Percentiles rank a stretch among this genome's conserved stretches.
Evolutionary conservation across 2,113 vertebrate genomes (phyloP).

Genomic region (Leptosomus discolor): DNA sequence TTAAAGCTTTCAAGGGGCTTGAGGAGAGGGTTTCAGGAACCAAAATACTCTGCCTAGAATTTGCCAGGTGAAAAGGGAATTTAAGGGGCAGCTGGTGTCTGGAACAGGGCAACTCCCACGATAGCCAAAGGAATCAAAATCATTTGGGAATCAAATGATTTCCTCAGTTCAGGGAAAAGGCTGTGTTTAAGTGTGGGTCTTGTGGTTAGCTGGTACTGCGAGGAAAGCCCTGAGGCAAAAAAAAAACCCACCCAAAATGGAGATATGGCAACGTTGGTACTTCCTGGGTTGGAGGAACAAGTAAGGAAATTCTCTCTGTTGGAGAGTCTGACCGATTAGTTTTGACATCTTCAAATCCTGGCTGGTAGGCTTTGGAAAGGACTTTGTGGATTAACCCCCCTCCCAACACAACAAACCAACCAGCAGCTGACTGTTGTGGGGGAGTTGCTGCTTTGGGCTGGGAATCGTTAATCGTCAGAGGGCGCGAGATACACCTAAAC

Average conservation of each 20-base stretch:
- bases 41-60: background rate
- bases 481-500: rapidly evolving
- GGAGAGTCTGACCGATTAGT: background rate
- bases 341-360: background rate
- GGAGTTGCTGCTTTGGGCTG: background rate
- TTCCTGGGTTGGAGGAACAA: background rate
- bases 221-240: background rate
- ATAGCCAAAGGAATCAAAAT: background rate
- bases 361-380: background rate
- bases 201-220: background rate
- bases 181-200: background rate
- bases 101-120: background rate
- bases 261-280: background rate
- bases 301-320: background rate
- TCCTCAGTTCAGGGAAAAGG: background rate
- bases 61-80: background rate
- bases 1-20: background rate
- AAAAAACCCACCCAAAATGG: background rate
- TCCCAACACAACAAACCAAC: background rate
- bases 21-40: background rate
- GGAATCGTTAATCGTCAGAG: background rate
- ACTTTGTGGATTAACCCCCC: background rate
- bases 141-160: background rate
- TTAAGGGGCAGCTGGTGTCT: background rate
- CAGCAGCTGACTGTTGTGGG: background rate